Percentiles rank a stretch among this genome's conserved stretches.
Evolutionary conservation across 1,140 invertebrate genomes (phyloP).

Genomic region (Nixonia krombeini): DNA sequence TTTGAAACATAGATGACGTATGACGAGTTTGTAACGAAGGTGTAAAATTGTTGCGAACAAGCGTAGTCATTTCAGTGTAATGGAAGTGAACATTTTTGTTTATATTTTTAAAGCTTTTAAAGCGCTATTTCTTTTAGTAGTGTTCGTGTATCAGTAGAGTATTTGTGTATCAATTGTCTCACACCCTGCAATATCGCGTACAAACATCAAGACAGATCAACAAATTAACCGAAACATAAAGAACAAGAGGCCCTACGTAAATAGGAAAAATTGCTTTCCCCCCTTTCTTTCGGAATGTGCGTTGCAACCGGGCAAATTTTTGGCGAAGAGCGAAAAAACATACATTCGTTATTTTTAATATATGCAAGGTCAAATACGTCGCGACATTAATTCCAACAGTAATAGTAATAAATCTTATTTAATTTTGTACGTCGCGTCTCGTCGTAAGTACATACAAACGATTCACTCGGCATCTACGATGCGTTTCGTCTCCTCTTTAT

Average conservation of each 20-base stretch:
- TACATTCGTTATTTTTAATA: no score
- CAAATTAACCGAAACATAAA: slow-evolving; percentile 35
- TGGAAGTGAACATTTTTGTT: no score
- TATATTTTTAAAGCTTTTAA: no score
- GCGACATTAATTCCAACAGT: neutral
- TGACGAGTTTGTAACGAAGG: no score
- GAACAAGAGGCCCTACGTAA: slow-evolving; percentile 34
- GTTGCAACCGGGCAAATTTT: slow-evolving; percentile 28
- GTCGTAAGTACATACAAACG: slow-evolving; percentile 44
- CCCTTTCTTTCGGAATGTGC: slow-evolving; percentile 53
- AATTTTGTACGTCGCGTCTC: slow-evolving; percentile 11
- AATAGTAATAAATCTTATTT: slow-evolving; percentile 11
- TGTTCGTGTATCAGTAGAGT: neutral
- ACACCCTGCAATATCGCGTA: slow-evolving; percentile 23
- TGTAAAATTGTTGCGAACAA: no score
- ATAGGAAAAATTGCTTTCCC: slow-evolving; percentile 32
- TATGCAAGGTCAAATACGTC: neutral
- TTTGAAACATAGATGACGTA: no score
- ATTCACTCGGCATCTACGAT: slow-evolving; percentile 17
- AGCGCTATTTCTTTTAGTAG: neutral
- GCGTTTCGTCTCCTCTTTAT: slow-evolving; percentile 6
- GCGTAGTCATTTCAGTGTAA: no score
- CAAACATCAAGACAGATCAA: slow-evolving; percentile 27
- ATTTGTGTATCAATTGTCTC: slow-evolving; percentile 15
- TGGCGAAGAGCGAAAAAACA: no score